Conservation (phyloP, 1,140 invertebrate genomes). For the Drosophila takahashii region DNA sequence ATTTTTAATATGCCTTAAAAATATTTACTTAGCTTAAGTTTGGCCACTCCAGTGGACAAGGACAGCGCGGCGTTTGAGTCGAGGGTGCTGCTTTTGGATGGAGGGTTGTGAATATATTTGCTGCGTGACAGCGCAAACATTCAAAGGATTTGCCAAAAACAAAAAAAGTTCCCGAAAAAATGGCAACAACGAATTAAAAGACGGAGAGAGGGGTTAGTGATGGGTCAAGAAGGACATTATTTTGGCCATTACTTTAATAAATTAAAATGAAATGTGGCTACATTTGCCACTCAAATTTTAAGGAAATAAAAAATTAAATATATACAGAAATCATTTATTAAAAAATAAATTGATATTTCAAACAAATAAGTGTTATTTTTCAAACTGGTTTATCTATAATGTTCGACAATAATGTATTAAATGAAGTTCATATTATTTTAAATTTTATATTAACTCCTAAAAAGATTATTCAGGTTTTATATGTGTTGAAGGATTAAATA, state of each 20-base stretch:
- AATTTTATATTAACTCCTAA: no score
- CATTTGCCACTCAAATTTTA: not conserved
- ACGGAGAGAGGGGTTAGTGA: conserved; percentile 8
- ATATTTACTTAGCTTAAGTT: conserved; percentile 75
- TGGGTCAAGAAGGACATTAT: conserved; percentile 1
- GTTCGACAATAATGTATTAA: no score
- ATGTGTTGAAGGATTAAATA: no score
- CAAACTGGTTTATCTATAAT: no score
- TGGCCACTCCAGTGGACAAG: conserved; percentile 27
- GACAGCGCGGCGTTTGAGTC: not conserved
- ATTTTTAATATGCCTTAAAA: conserved; percentile 80
- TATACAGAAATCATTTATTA: no score
- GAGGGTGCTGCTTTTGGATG: conserved; percentile 8
- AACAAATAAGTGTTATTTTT: no score
- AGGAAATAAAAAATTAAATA: no score
- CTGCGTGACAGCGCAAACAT: conserved; percentile 78
- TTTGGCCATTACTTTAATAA: not conserved
- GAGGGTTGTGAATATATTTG: conserved; percentile 48
- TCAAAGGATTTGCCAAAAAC: conserved; percentile 77
- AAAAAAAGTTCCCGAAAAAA: conserved; percentile 41
- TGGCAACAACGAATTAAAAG: conserved; percentile 31
- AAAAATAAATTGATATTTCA: no score
- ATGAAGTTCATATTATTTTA: no score
- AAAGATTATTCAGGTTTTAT: no score
- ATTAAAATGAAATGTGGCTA: not conserved